Evolutionary conservation across 1,140 invertebrate genomes (phyloP), one percentile per base, ranked within the genome.

Genomic region (Drosophila serrata): DNA sequence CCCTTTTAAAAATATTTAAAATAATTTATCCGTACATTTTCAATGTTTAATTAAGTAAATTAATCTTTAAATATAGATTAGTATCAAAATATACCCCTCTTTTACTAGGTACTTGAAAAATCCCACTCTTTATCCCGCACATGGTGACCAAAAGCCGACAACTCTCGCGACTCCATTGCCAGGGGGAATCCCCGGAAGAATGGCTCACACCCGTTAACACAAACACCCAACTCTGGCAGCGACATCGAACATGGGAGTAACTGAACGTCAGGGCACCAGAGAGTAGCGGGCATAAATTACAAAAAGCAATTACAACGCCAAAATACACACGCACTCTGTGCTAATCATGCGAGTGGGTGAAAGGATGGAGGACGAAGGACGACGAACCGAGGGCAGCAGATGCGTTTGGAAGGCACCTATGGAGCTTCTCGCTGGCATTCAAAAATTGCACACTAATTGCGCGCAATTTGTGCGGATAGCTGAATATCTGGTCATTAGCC

Each of bases 381-480:
- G 15, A 15, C 15, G 15, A 15, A 35, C 43, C 35, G 33, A n/a
- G 27, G 75, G 46, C 72, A 46, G 24, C 84, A 87, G 80, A 82
- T 87, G 84, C 79, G 84, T n/a, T n/a, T 84, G 80, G 64, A 80
- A 7, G 43, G 43, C 43, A 87, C 57, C 82, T 87, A 87, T 53
- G 49, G 17, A 51, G 48, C 48, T 29, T 15, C 43, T n/a, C 22
- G 45, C 45, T 48, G 17, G 82, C 57, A 76, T 33, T 82, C 84
- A 88, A 88, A 87, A 88, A 84, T 88, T 84, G 84, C 80, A 64
- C 84, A 87, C 84, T 87, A 87, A 87, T 87, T 87, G 84, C 84
- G 84, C 72, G 68, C 84, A 82, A 87, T 87, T 87, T 87, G 84
- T 79, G 84, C 60, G 63, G 65, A 64, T 63, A 48, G 69, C 61